A percentile compares a stretch with the other conserved stretches of the same genome.
These are phyloP conservation scores for Creontiades dilutus DNA, from an alignment of 2,888 invertebrate genomes.

Conservation along the genomic window DNA sequence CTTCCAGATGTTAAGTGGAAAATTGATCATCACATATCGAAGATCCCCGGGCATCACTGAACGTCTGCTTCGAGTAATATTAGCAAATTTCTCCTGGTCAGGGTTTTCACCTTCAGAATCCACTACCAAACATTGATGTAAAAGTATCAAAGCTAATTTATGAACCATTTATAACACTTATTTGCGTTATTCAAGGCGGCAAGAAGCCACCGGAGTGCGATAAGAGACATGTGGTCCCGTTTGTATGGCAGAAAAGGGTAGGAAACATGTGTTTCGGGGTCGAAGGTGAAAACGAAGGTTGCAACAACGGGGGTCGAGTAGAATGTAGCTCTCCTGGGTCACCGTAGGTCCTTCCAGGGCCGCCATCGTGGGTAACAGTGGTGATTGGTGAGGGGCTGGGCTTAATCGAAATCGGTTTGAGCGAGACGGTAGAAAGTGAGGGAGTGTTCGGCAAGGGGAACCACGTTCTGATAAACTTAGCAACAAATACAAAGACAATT, in stretches of 20 bases:
- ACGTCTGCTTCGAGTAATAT: too few species aligned
- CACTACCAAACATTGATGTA: too few species aligned
- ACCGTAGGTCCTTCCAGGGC: neutral
- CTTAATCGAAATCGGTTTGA: conserved; percentile 23
- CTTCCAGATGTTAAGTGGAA: too few species aligned
- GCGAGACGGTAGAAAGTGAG: neutral
- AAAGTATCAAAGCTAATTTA: neutral
- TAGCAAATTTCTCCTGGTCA: too few species aligned
- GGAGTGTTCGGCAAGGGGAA: neutral
- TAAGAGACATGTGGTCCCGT: conserved; percentile 4
- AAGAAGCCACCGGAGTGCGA: neutral
- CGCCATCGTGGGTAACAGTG: neutral
- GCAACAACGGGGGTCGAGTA: neutral
- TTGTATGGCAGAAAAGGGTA: neutral
- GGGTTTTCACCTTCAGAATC: too few species aligned
- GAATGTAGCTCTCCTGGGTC: conserved; percentile 6
- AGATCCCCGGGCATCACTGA: too few species aligned
- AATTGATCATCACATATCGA: too few species aligned
- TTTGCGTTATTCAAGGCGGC: neutral
- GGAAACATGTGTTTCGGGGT: conserved; percentile 34
- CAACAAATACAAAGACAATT: conserved; percentile 39
- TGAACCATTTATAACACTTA: neutral
- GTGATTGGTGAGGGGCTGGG: conserved; percentile 10
- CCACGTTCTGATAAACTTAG: conserved; percentile 24
- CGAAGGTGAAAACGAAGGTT: conserved; percentile 10